Evolutionary conservation across 2,113 vertebrate genomes (phyloP), one percentile per base, ranked within the genome.

Genomic region (Aphelocoma coerulescens): DNA sequence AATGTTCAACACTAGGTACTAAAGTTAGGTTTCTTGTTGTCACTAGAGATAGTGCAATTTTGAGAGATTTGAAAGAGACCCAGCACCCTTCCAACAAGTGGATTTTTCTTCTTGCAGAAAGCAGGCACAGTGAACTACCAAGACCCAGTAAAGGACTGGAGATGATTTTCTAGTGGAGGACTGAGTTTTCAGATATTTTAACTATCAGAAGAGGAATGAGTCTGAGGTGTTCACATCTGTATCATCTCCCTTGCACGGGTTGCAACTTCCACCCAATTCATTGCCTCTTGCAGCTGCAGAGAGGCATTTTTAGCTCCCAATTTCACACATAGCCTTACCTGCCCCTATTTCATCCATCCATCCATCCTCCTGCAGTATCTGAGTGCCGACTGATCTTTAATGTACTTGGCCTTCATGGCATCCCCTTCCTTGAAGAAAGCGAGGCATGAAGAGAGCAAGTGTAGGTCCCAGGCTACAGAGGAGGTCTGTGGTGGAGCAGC

Each of bases 371-470:
- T 79, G n/a, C n/a, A 66, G 10, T 13, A 65, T 33, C 13, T 2
- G 5, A 73, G 41, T 18, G n/a, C 19, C 14, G 7, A 35, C 32
- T 44, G 26, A 41, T 24, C 10, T 46, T 58, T 32, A 37, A 39
- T 1, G 12, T 21, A 20, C 35, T 41, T 1, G 2, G 35, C 27
- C 46, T 46, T 63, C 39, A 30, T 0, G 0, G 20, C 43, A 69
- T 18, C 37, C 14, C 6, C 19, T 11, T 21, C 55, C 32, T 10
- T 2, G 1, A 43, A 32, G 26, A 80, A 54, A 67, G 17, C 10
- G 33, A 79, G 44, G 18, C 23, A 71, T 3, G 41, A 35, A 48
- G 27, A 57, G 18, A 37, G 35, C 27, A 33, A 32, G 8, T 15
- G 16, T 4, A 39, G 44, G 20, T 59, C 11, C 5, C 15, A 11